Conservation (phyloP, 2,797 vertebrate genomes). For the Premnoplex brunnescens region DNA sequence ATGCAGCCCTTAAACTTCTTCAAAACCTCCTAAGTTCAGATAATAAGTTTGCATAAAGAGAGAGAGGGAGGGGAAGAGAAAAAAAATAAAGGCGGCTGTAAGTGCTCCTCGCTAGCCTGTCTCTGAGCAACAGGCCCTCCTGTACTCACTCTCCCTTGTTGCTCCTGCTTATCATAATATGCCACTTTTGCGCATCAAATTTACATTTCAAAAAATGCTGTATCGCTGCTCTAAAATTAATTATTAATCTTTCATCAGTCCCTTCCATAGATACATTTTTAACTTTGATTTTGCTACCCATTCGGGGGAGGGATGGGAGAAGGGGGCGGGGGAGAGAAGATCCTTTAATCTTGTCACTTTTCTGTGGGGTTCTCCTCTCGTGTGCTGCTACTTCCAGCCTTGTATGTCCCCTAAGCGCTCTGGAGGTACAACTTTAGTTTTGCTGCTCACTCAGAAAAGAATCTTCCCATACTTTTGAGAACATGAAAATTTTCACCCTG, state of each 20-base stretch:
- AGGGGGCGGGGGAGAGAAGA: constrained; percentile 48
- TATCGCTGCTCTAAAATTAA: constrained; percentile 74
- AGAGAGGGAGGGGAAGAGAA: constrained; percentile 22
- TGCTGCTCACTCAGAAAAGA: neutral
- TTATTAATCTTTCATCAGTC: constrained; percentile 75
- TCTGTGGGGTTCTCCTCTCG: constrained; percentile 49
- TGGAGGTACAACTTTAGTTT: constrained; percentile 14
- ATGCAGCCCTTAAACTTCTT: constrained; percentile 50
- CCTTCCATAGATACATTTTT: constrained; percentile 72
- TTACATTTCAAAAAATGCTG: constrained; percentile 78
- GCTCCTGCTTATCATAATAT: constrained; percentile 70
- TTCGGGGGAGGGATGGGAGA: constrained; percentile 48
- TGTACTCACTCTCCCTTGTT: constrained; percentile 48
- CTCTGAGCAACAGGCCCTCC: constrained; percentile 59
- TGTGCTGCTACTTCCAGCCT: constrained; percentile 40
- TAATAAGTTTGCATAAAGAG: constrained; percentile 66
- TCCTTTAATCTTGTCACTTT: constrained; percentile 72
- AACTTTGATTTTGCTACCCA: constrained; percentile 73
- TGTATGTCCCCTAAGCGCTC: neutral
- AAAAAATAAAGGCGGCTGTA: constrained; percentile 19
- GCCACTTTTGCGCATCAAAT: constrained; percentile 71
- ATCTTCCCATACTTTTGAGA: constrained; percentile 1
- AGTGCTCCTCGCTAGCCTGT: constrained; percentile 52
- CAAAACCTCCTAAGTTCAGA: constrained; percentile 36
- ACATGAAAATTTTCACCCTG: neutral